Conservation (phyloP, 2,797 vertebrate species). For the Kryptolebias ocellatus region DNA sequence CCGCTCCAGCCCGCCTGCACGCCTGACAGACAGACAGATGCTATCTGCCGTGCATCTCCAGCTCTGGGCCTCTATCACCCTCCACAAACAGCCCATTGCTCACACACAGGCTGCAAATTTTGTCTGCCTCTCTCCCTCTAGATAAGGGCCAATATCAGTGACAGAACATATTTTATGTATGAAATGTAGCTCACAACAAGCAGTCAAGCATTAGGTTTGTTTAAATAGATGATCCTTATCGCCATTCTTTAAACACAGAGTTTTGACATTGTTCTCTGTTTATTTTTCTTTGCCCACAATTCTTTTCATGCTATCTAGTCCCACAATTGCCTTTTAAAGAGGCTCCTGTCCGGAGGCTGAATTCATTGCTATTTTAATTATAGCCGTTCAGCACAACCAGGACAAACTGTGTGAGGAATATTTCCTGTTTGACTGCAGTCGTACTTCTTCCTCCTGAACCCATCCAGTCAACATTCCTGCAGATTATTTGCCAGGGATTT, state of each 20-base stretch:
- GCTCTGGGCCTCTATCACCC: constrained; percentile 87
- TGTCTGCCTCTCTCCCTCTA: constrained; percentile 87
- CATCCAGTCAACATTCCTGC: constrained; percentile 72
- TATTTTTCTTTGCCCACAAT: constrained; percentile 63
- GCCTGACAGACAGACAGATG: constrained; percentile 87
- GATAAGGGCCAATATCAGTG: constrained; percentile 97
- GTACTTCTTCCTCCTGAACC: constrained; percentile 68
- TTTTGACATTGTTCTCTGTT: constrained; percentile 83
- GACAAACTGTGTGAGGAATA: constrained; percentile 46
- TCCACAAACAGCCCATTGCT: constrained; percentile 90
- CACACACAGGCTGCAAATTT: constrained; percentile 88
- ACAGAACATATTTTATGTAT: constrained; percentile 99
- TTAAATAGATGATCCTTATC: constrained; percentile 98
- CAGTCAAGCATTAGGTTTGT: constrained; percentile 97
- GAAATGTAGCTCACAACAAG: constrained; percentile 94
- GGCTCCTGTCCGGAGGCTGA: constrained; percentile 63
- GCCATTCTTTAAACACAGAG: constrained; percentile 84
- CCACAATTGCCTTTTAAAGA: constrained; percentile 71
- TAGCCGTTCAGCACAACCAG: constrained; percentile 46
- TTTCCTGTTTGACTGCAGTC: constrained; percentile 46
- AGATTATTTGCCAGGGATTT: constrained; percentile 80
- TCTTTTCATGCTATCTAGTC: constrained; percentile 63
- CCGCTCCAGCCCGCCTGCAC: constrained; percentile 71
- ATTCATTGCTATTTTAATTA: constrained; percentile 80
- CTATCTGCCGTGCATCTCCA: constrained; percentile 87